Evolutionary conservation across 2,113 vertebrate species (phyloP), one percentile per base, ranked within the genome.

Genomic region (Hyperoodon ampullatus): DNA sequence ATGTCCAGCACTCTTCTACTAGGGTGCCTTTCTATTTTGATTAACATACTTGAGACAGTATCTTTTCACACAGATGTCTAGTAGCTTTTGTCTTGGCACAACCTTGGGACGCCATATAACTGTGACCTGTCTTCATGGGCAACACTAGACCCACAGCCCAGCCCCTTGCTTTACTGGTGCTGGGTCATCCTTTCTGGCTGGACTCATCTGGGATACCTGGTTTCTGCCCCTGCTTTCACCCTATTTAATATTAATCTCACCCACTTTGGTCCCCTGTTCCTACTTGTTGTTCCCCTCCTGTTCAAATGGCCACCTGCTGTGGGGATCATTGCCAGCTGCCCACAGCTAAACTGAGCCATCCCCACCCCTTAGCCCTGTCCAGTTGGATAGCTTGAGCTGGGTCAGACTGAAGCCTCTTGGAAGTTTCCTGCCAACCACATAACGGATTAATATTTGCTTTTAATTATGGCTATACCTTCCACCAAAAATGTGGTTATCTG

Each of bases 21-120:
- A 61, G 78, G 68, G 92, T 95, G 93, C 97, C 88, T 97, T 97
- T 95, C 93, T 96, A 90, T 97, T 97, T 94, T 97, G 28, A 96
- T 91, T 19, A 81, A 66, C 47, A 85, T 61, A 50, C 82, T 95
- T 84, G 44, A 75, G 50, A 74, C 26, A 81, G 50, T 88, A 70
- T 89, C 72, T 86, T 89, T 78, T 81, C 55, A 39, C 66, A 86
- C 90, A 94, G 39, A 90, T 89, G 60, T 81, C 90, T 24, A 70
- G n/a, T 33, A 77, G 93, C 93, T 97, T 93, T 83, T 95, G 93
- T 89, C 60, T 44, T 86, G 65, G 72, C 65, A 86, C 71, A 66
- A 71, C 47, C 61, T 84, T 58, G 35, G 44, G 47, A 81, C 24
- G 9, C 88, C 83, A 75, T 33, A 33, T 75, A 47, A 75, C 78